These are phyloP conservation scores for Sitta carolinensis DNA, from an alignment of 2,797 vertebrate genomes.

Conservation along the genomic window DNA sequence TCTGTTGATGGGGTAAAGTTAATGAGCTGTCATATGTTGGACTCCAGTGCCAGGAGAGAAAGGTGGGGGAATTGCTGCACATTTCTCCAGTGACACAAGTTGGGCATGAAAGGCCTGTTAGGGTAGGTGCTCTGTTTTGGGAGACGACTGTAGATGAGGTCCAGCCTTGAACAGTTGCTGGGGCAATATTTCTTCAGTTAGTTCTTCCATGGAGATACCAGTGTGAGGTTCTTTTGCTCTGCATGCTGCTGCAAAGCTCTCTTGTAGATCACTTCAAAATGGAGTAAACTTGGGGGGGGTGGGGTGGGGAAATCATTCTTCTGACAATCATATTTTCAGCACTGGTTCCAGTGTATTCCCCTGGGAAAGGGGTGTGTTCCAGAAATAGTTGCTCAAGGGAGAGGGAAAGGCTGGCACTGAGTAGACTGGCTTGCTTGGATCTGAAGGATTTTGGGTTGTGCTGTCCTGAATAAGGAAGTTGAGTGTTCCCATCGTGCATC, in stretches of 20 bases:
- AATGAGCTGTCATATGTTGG: neutral
- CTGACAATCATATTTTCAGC: neutral
- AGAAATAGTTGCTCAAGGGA: neutral
- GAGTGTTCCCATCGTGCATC: neutral
- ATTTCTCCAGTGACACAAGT: neutral
- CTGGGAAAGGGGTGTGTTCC: neutral
- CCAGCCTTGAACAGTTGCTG: neutral
- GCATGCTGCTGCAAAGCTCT: neutral
- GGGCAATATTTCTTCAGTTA: neutral
- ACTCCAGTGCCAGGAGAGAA: neutral
- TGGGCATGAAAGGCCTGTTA: neutral
- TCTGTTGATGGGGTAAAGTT: neutral
- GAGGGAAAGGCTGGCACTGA: neutral
- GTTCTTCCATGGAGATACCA: neutral
- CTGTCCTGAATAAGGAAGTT: neutral
- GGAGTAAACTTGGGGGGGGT: neutral
- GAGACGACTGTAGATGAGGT: neutral
- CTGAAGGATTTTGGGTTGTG: neutral
- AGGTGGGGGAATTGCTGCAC: neutral
- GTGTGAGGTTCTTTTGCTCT: neutral
- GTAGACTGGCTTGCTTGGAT: neutral
- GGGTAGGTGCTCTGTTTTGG: neutral
- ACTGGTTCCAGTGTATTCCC: neutral
- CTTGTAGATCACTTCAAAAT: neutral
- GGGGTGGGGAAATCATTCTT: neutral